phyloP scores from a whole-genome alignment of 1,140 invertebrate species.

The Elysia chlorotica region DNA sequence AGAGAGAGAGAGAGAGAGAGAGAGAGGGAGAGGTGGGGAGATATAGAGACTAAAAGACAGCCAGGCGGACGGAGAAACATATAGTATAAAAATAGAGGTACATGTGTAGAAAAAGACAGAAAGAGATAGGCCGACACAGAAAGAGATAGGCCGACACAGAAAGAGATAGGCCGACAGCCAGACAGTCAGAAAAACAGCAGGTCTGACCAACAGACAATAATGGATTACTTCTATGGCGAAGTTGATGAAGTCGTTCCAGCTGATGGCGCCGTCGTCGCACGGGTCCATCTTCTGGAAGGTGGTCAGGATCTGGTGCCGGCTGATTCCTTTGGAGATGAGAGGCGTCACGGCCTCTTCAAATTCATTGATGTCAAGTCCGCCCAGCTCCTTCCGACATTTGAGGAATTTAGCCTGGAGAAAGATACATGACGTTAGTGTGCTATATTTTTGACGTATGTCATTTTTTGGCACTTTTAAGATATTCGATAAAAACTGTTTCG shows the following conservation, averaged over 20 bases:
- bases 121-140: neutral
- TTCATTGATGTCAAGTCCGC: slow-evolving; percentile 2
- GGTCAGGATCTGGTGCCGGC: neutral
- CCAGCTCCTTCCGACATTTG: slow-evolving; percentile 8
- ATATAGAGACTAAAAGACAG: neutral
- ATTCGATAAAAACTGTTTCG: too few species aligned
- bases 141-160: neutral
- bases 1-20: slow-evolving; percentile 14
- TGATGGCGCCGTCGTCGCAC: slow-evolving; percentile 7
- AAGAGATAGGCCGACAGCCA: neutral
- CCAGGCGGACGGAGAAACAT: neutral
- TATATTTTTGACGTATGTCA: too few species aligned
- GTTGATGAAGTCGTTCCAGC: slow-evolving; percentile 15
- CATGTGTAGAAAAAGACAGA: slow-evolving; percentile 2
- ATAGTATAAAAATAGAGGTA: neutral
- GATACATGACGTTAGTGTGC: neutral
- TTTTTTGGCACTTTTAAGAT: too few species aligned
- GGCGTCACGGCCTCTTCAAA: slow-evolving; percentile 1
- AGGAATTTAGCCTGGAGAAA: neutral
- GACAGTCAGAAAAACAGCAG: too few species aligned
- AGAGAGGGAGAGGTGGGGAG: neutral
- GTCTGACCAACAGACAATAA: too few species aligned
- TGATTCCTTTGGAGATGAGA: neutral
- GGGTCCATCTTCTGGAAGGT: slow-evolving; percentile 21
- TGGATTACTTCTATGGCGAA: slow-evolving; percentile 20